Conservation (phyloP, 2,113 vertebrate species). For the Prunella fulvescens region DNA sequence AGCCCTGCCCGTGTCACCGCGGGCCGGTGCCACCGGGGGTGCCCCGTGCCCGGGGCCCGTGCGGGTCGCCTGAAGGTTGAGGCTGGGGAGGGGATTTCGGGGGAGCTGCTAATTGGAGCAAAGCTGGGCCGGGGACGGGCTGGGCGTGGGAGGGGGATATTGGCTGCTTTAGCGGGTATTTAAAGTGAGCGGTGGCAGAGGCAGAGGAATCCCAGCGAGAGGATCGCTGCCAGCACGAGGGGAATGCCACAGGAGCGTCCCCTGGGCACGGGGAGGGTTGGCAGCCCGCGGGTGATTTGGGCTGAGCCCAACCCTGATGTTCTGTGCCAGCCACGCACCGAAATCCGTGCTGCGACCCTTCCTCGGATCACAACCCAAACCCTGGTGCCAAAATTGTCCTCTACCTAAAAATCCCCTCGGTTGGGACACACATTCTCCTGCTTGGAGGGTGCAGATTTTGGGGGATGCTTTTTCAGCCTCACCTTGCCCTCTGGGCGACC, state of each 20-base stretch:
- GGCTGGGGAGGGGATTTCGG: constrained; percentile 18
- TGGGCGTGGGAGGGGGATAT: constrained; percentile 51
- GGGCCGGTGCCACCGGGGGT: not conserved
- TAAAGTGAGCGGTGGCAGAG: not conserved
- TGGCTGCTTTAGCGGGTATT: not conserved
- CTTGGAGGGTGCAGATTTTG: not conserved
- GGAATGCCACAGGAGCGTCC: not conserved
- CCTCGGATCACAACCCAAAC: not conserved
- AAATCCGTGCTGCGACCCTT: not conserved
- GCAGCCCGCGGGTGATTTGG: not conserved
- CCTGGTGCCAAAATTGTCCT: fast-evolving
- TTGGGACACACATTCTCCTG: fast-evolving
- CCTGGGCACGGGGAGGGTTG: not conserved
- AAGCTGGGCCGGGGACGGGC: constrained; percentile 24
- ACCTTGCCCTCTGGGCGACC: not conserved
- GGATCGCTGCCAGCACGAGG: not conserved
- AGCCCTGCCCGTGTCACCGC: not conserved
- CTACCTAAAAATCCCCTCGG: not conserved
- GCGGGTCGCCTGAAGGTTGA: constrained; percentile 16
- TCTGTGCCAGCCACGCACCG: not conserved
- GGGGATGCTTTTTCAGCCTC: not conserved
- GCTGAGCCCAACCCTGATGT: not conserved
- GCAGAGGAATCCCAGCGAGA: not conserved
- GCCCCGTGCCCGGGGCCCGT: not conserved
- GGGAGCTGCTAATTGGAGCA: not conserved